Percentiles rank a stretch among this genome's conserved stretches.
These are phyloP conservation scores for Scopus umbretta DNA, from an alignment of 2,113 vertebrate species.

Conservation along the genomic window DNA sequence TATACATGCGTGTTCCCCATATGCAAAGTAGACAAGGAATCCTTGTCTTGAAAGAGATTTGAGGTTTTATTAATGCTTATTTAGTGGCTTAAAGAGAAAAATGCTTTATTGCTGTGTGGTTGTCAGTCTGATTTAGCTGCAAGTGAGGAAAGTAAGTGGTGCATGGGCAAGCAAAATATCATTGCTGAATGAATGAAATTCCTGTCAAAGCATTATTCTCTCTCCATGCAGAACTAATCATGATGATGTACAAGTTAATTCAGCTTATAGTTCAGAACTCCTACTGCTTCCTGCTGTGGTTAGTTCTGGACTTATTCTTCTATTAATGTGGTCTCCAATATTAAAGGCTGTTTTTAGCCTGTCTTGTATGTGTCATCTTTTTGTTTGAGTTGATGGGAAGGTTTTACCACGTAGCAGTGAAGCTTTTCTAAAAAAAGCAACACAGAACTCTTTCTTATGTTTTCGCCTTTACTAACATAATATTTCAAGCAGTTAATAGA, in stretches of 20 bases:
- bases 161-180: neutral
- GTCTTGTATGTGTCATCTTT: neutral
- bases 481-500: neutral
- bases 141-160: neutral
- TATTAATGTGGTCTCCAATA: neutral
- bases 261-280: conserved; percentile 8
- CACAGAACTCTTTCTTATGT: neutral
- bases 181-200: conserved; percentile 1
- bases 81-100: neutral
- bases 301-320: conserved; percentile 43
- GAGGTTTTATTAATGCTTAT: neutral
- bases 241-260: conserved; percentile 7
- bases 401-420: neutral
- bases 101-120: neutral
- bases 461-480: neutral
- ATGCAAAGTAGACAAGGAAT: neutral
- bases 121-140: neutral
- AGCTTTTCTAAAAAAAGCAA: neutral
- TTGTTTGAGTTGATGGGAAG: neutral
- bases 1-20: neutral
- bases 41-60: neutral
- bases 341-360: conserved; percentile 2
- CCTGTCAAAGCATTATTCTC: neutral
- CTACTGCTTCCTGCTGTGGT: conserved; percentile 33
- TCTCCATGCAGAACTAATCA: neutral